A percentile compares a stretch with the other conserved stretches of the same genome.
Conservation (phyloP, 2,888 invertebrate species). For the Cylindroiulus punctatus region DNA sequence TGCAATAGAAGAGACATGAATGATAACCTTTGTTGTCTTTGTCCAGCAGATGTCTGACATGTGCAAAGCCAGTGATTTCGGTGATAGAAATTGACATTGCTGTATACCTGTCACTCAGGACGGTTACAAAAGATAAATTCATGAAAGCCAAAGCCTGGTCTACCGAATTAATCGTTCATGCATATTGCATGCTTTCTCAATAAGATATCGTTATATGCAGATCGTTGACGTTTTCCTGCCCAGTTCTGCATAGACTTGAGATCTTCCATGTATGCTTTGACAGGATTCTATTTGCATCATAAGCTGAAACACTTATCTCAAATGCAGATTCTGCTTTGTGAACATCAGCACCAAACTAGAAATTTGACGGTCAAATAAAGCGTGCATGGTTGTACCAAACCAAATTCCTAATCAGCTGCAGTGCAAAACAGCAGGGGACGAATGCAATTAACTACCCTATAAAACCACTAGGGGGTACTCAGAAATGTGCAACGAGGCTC, state of each 20-base stretch:
- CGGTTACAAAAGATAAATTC: background rate
- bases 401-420: too few species aligned
- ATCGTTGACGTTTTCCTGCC: slow-evolving; percentile 5
- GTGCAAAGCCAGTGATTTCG: slow-evolving; percentile 14
- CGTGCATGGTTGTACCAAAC: too few species aligned
- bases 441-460: too few species aligned
- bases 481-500: too few species aligned
- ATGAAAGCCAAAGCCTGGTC: background rate
- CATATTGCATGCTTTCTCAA: slow-evolving; percentile 12
- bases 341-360: too few species aligned
- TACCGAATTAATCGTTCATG: background rate
- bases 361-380: too few species aligned
- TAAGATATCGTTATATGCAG: background rate
- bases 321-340: too few species aligned
- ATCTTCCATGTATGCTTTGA: background rate
- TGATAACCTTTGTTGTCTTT: slow-evolving; percentile 47
- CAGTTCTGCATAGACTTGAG: background rate
- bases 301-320: too few species aligned
- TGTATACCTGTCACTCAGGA: slow-evolving; percentile 26
- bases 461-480: too few species aligned
- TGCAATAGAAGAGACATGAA: slow-evolving; percentile 36
- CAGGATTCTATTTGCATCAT: too few species aligned
- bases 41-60: slow-evolving; percentile 40
- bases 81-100: background rate
- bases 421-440: too few species aligned